Conservation (phyloP, 2,113 vertebrate species). For the Phyllostomus discolor region DNA sequence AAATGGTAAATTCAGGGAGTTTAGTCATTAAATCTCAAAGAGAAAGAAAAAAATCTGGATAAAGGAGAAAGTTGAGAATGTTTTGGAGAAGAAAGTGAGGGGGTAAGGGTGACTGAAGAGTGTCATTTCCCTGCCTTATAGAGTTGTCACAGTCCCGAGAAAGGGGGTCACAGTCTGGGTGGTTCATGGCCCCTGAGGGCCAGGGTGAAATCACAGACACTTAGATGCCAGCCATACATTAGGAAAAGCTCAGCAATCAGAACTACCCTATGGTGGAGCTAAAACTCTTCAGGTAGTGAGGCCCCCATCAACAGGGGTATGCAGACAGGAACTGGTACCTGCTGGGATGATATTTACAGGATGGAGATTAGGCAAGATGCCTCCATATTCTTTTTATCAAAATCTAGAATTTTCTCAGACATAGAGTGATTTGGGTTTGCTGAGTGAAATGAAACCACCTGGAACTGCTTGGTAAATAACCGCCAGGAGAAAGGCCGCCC, state of each 20-base stretch:
- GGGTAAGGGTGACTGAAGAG: neutral
- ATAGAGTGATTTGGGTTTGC: neutral
- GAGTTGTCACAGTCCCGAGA: neutral
- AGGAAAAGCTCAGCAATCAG: neutral
- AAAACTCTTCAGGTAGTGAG: neutral
- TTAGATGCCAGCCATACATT: neutral
- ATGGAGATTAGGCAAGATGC: neutral
- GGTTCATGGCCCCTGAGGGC: no score
- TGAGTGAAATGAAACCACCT: conserved; percentile 35
- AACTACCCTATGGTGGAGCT: neutral
- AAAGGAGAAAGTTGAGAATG: neutral
- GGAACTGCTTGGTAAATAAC: conserved; percentile 20
- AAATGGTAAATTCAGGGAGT: neutral
- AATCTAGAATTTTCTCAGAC: conserved; percentile 20
- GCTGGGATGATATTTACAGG: neutral
- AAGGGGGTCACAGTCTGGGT: neutral
- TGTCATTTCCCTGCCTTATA: neutral
- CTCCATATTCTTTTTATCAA: neutral
- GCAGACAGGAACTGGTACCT: neutral
- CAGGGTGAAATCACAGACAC: neutral
- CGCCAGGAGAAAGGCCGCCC: neutral
- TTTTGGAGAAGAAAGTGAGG: neutral
- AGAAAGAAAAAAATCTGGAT: neutral
- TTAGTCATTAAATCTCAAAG: neutral
- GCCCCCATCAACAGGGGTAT: neutral